Evolutionary conservation across 2,888 invertebrate species (phyloP), one percentile per base, ranked within the genome.

Genomic region (Cataglyphis albicans): DNA sequence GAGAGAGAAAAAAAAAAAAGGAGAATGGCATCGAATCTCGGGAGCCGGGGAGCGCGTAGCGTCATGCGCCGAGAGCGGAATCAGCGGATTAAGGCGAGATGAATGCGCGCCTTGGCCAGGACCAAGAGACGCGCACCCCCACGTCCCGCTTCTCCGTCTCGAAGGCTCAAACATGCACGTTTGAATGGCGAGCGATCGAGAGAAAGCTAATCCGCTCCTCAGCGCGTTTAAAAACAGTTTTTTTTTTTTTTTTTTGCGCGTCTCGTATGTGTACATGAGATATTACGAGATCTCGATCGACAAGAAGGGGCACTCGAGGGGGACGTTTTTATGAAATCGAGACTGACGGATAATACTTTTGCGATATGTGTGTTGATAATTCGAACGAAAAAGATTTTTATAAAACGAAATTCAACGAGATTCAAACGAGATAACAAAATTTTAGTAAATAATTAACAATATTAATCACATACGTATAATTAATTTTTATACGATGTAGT

Each of bases 21-120:
- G 76, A 76, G 81, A 75, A 81, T 73, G 81, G 81, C 63, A 70
- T 48, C 74, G 63, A 75, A 81, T 67, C 21, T 41, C 72, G 70
- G 70, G 63, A 63, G 75, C 70, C 70, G 76, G 68, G 44, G 75
- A 64, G 18, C 35, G 55, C 63, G 80, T 52, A 73, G 87, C 86
- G 86, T 88, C 68, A 75, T 75, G 88, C 82, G 87, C 90, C 87
- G 87, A 84, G 86, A 90, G 91, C 90, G 91, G 91, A 94, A 94
- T 94, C 93, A 93, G 92, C 92, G 93, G 94, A 94, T 94, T 94
- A 94, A 92, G 90, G 48, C 84, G 76, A 21, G 35, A 84, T 91
- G 90, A 92, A 92, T 91, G 84, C 64, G 75, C 75, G n/a, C 48
- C 64, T 82, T 61, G 61, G n/a, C 10, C 61, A 48, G n/a, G 52